Percentiles rank a stretch among this genome's conserved stretches.
Conservation (phyloP, 2,888 invertebrate species). For the Microplitis manilae region DNA sequence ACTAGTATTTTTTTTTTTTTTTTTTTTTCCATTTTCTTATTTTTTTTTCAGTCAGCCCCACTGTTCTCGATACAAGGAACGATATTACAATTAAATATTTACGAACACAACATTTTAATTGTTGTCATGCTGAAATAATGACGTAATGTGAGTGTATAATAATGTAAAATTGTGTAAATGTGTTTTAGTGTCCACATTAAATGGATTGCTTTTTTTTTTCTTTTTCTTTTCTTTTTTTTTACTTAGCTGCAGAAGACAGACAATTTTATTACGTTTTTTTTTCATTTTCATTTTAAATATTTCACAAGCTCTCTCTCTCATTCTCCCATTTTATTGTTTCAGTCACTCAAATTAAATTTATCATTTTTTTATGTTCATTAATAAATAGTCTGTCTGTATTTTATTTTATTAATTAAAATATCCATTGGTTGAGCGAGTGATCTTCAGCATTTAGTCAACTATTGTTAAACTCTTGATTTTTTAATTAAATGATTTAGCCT, state of each 20-base stretch:
- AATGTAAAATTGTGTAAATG: slow-evolving; percentile 55
- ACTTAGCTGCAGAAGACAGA: slow-evolving; percentile 4
- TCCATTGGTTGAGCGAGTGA: slow-evolving; percentile 23
- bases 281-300: slow-evolving; percentile 12
- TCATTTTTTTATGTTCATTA: not conserved
- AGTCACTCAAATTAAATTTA: slow-evolving; percentile 18
- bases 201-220: slow-evolving; percentile 29
- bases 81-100: slow-evolving; percentile 70
- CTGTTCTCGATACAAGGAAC: slow-evolving; percentile 70
- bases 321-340: slow-evolving; percentile 42
- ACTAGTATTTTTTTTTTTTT: slow-evolving; percentile 51
- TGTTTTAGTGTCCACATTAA: slow-evolving; percentile 46
- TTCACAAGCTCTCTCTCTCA: slow-evolving; percentile 24
- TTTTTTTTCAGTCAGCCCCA: slow-evolving; percentile 67
- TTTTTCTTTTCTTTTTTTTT: not conserved
- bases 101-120: slow-evolving; percentile 67
- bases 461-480: slow-evolving; percentile 18
- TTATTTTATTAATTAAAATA: slow-evolving; percentile 11
- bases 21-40: slow-evolving; percentile 14
- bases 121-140: slow-evolving; percentile 57
- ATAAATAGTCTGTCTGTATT: not conserved
- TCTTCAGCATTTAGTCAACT: slow-evolving; percentile 16
- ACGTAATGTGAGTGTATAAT: slow-evolving; percentile 25
- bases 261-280: not conserved
- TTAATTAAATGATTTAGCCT: slow-evolving; percentile 16